Percentiles rank a stretch among this genome's conserved stretches.
phyloP scores from a whole-genome alignment of 2,888 invertebrate species.

The Drosophila subquinaria region DNA sequence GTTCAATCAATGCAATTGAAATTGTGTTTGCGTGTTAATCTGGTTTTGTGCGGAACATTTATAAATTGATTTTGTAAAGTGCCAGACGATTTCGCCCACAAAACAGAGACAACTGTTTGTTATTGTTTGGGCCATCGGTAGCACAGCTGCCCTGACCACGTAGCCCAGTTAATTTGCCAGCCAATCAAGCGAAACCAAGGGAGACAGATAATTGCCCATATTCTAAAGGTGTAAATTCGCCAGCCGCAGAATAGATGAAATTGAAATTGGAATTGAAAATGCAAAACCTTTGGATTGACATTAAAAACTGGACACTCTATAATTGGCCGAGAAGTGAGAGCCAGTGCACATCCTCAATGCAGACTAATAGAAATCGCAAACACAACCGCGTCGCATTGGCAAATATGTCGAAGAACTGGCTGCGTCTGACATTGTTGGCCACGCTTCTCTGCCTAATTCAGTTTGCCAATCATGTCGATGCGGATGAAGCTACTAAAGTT shows the following conservation, averaged over 20 bases:
- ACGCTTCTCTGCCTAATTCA: slow-evolving; percentile 52
- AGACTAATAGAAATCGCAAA: slow-evolving; percentile 60
- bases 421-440: slow-evolving; percentile 28
- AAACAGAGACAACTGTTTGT: slow-evolving; percentile 35
- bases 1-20: slow-evolving; percentile 44
- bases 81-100: slow-evolving; percentile 56
- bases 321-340: slow-evolving; percentile 66
- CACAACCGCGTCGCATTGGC: slow-evolving; percentile 46
- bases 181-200: slow-evolving; percentile 39
- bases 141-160: slow-evolving; percentile 29
- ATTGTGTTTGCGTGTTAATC: slow-evolving; percentile 77
- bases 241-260: slow-evolving; percentile 28
- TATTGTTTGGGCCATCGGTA: slow-evolving; percentile 48
- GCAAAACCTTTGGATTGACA: slow-evolving; percentile 39
- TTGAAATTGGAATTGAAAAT: slow-evolving; percentile 48
- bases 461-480: slow-evolving; percentile 32
- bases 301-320: slow-evolving; percentile 47
- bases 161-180: slow-evolving; percentile 48
- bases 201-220: slow-evolving; percentile 23
- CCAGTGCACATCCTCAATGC: slow-evolving; percentile 67
- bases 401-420: slow-evolving; percentile 42
- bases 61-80: slow-evolving; percentile 58
- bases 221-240: slow-evolving; percentile 48
- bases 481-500: slow-evolving; percentile 47
- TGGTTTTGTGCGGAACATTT: slow-evolving; percentile 42